Evolutionary conservation across 2,797 vertebrate genomes (phyloP).

Genomic region (Aselliscus stoliczkanus): DNA sequence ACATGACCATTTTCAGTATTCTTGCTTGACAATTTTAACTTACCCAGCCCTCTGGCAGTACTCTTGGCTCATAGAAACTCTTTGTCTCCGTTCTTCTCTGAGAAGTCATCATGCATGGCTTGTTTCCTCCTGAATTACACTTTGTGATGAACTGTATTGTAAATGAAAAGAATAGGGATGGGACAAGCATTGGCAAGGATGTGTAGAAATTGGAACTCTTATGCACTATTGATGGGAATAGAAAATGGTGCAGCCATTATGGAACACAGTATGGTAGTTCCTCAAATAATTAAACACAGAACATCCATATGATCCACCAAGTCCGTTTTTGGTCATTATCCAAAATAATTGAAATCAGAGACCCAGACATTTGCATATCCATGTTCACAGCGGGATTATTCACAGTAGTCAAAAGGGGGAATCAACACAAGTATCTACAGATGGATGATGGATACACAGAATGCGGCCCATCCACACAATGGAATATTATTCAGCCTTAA

Average conservation of each 20-base stretch:
- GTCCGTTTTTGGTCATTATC: background rate
- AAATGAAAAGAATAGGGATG: background rate
- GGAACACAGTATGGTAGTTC: background rate
- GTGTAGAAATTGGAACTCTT: background rate
- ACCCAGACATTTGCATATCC: background rate
- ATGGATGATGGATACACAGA: background rate
- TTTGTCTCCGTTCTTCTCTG: background rate
- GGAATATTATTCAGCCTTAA: background rate
- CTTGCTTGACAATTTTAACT: background rate
- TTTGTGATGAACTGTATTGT: background rate
- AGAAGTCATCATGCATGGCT: background rate
- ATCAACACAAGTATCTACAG: no score
- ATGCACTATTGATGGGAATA: background rate
- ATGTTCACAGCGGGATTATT: background rate
- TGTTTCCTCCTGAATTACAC: background rate
- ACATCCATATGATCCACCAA: background rate
- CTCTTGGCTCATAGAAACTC: background rate
- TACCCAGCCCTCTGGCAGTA: background rate
- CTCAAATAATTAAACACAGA: background rate
- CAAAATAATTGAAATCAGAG: background rate
- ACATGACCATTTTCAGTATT: background rate
- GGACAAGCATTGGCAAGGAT: background rate
- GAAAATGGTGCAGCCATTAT: background rate
- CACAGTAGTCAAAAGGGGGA: background rate
- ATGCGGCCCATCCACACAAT: accelerated